Conservation (phyloP, 35 echinoderm and acorn worm species). For the Diadema setosum region DNA sequence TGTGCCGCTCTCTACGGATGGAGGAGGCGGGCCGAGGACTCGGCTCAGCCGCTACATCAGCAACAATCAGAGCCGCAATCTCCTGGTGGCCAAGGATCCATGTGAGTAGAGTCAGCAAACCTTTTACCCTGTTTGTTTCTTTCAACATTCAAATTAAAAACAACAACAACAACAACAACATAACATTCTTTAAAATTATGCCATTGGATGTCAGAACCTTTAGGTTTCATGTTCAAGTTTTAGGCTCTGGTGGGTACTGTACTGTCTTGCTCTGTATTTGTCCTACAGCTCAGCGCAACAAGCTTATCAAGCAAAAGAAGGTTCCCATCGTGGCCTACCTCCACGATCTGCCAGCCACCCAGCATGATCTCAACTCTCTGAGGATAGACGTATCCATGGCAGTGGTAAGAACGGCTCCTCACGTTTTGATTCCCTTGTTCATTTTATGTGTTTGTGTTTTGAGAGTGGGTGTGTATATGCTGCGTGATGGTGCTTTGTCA, state of each 20-base stretch:
- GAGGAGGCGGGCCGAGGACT: background rate
- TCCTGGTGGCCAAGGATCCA: conserved; percentile 8
- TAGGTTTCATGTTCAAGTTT: too few relatives aligned
- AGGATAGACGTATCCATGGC: conserved; percentile 43
- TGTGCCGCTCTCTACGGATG: background rate
- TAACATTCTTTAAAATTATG: too few relatives aligned
- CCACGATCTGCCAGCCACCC: conserved; percentile 38
- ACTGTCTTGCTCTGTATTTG: background rate
- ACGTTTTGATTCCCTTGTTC: too few relatives aligned
- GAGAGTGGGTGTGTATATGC: too few relatives aligned
- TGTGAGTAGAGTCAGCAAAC: background rate
- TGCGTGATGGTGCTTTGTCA: too few relatives aligned
- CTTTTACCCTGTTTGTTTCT: background rate
- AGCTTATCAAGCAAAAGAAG: conserved; percentile 46
- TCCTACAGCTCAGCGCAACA: background rate
- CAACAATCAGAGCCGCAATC: conserved; percentile 27
- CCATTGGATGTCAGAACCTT: too few relatives aligned
- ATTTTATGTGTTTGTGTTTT: too few relatives aligned
- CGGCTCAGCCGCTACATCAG: background rate
- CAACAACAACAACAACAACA: too few relatives aligned
- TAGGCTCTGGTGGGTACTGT: too few relatives aligned
- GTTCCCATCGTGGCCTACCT: conserved; percentile 33
- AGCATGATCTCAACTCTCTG: conserved; percentile 42
- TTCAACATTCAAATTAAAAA: too few relatives aligned
- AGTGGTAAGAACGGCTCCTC: too few relatives aligned